Evolutionary conservation across 2,113 vertebrate genomes (phyloP).

Genomic region (Eurypyga helias): DNA sequence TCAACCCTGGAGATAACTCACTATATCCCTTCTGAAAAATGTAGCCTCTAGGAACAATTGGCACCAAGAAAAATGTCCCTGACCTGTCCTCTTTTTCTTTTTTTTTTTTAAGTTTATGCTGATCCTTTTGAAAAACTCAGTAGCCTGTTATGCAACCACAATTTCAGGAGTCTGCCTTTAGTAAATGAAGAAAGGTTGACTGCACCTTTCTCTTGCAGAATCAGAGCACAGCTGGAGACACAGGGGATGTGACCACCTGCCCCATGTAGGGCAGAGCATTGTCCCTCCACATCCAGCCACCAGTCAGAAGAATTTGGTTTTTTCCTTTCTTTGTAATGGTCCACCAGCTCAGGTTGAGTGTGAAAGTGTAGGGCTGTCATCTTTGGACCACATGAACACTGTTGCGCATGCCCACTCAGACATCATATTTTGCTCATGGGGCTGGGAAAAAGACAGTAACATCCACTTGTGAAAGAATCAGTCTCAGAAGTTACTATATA

Average conservation of each 20-base stretch:
- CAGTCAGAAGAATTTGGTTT: not conserved
- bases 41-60: not conserved
- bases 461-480: not conserved
- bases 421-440: not conserved
- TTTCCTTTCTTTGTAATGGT: not conserved
- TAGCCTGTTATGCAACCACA: not conserved
- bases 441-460: not conserved
- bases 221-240: not conserved
- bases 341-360: not conserved
- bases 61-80: constrained; percentile 14
- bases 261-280: not conserved
- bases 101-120: not conserved
- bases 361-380: not conserved
- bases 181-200: not conserved
- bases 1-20: constrained; percentile 35
- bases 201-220: not conserved
- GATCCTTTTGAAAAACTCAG: not conserved
- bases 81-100: not conserved
- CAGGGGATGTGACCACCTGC: not conserved
- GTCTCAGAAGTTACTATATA: not conserved
- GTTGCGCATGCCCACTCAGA: fast-evolving
- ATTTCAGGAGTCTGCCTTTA: not conserved
- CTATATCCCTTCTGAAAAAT: constrained; percentile 20
- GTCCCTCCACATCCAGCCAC: not conserved
- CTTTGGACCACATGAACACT: not conserved